These are phyloP conservation scores for Sebastes melanostomus DNA, from an alignment of 2,797 vertebrate genomes.

Conservation along the genomic window DNA sequence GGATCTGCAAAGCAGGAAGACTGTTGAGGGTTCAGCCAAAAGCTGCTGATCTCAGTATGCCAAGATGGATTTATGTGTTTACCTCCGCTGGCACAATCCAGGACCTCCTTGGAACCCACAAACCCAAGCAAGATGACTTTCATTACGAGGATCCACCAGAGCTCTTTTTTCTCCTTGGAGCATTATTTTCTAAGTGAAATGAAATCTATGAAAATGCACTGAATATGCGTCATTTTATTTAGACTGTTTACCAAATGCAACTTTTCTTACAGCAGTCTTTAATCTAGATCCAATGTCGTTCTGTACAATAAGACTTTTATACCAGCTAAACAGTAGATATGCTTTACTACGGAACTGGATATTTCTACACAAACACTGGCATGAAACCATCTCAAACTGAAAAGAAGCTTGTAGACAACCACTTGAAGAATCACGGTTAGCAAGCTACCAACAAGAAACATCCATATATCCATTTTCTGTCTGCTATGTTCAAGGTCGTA, in stretches of 20 bases:
- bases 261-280: background rate
- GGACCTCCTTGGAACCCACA: conserved; percentile 53
- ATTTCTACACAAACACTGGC: background rate
- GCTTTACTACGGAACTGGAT: background rate
- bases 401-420: background rate
- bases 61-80: conserved; percentile 59
- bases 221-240: background rate
- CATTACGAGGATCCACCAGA: conserved; percentile 39
- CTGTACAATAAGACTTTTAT: background rate
- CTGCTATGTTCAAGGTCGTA: background rate
- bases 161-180: conserved; percentile 11
- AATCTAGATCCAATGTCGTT: background rate
- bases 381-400: background rate
- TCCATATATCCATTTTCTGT: background rate
- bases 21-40: conserved; percentile 70
- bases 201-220: background rate
- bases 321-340: background rate
- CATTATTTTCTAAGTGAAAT: background rate
- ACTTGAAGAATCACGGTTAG: background rate
- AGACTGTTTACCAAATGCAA: background rate
- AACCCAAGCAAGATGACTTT: conserved; percentile 56
- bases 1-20: conserved; percentile 60
- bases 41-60: conserved; percentile 62
- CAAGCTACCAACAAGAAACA: background rate
- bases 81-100: conserved; percentile 51